A percentile compares a stretch with the other conserved stretches of the same genome.
phyloP scores from a whole-genome alignment of 2,797 vertebrate species.

The Lacerta bilineata region DNA sequence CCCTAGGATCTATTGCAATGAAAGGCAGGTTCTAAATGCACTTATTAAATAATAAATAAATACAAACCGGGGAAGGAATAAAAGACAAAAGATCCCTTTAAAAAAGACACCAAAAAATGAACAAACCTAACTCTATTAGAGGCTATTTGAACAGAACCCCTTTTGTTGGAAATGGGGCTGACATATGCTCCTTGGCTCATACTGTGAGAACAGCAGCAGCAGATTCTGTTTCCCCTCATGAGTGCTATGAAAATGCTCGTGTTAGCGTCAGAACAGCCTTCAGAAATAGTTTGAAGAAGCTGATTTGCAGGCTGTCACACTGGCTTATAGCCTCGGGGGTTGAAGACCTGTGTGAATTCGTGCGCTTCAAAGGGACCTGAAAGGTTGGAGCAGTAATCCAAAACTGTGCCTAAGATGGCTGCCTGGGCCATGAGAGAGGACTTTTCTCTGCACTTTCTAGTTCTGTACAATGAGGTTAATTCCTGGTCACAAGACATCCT shows the following conservation, averaged over 20 bases:
- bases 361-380: constrained; percentile 19
- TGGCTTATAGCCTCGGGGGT: constrained; percentile 8
- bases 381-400: constrained; percentile 14
- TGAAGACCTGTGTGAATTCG: constrained; percentile 23
- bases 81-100: background rate
- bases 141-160: background rate
- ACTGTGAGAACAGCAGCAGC: background rate
- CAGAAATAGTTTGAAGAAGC: background rate
- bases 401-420: constrained; percentile 37
- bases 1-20: too few species aligned
- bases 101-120: background rate
- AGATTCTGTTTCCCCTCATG: background rate
- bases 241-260: background rate
- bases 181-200: background rate
- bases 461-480: constrained; percentile 32
- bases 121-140: background rate
- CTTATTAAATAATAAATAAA: background rate
- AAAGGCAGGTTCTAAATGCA: too few species aligned
- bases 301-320: background rate
- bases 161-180: too few species aligned
- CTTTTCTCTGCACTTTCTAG: constrained; percentile 44
- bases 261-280: background rate
- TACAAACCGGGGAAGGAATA: background rate
- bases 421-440: constrained; percentile 24
- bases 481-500: constrained; percentile 31